Base-by-base conservation (phyloP, 1,140 invertebrate genomes). In the Rhagoletis pomonella region DNA sequence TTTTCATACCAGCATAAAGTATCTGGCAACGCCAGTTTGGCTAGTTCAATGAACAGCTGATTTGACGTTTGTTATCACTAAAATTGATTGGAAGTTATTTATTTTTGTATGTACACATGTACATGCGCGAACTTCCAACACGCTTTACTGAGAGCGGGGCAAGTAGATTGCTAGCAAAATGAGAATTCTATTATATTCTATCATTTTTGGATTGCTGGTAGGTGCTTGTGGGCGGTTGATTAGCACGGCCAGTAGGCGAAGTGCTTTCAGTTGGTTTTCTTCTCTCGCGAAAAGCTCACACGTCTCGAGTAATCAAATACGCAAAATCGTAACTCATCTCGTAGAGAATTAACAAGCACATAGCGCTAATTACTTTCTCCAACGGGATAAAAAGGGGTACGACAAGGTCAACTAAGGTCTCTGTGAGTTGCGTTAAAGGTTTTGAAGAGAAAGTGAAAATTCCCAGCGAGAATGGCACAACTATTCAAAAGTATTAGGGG, bases 51-150 rank as follows among this genome's bases (percentile, higher is more conserved):
- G 10, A 60, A 39, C 84, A 64, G 84, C 73, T 81, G 73, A 50
- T 73, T 58, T 81, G 47, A 50, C 73, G 73, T 9, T 14, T 81
- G 73, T 81, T 81, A 81, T 81, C 73, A 81, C 10, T 81, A 81
- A 81, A 58, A 81, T 73, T 4, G 44, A 29, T 73, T 29, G 73
- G 47, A 55, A 77, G 7, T 29, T 29, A 29, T 29, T 29, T 29
- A 29, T 29, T 29, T 29, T 29, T 50, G 19, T 39, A 39, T 9
- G 14, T 4, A 47, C 69, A 47, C 4, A 77, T 44, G 42, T 9
- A 67, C 14, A 55, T 77, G 12, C 44, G 6, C 17, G 19, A 17
- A 58, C 73, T 55, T 19, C 47, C 73, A 81, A 81, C n/a, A 58
- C n/a, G 44, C 44, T 55, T 19, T 10, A 81, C 9, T 81, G n/a